Evolutionary conservation across 37 sponge, comb jelly and placozoan genomes (phyloP).

Genomic region (Aplysina aerophoba): DNA sequence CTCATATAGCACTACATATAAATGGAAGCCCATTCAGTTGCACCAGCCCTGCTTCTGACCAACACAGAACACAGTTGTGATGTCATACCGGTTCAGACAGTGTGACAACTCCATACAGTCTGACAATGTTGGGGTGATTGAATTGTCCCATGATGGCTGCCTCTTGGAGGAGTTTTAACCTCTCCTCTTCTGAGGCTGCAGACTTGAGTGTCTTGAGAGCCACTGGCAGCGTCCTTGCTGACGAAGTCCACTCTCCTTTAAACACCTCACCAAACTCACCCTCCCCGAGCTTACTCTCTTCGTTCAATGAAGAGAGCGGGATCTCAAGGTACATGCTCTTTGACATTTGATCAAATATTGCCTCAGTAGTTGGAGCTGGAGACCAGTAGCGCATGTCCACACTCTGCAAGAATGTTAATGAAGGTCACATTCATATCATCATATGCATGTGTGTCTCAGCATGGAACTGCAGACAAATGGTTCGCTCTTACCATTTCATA

Average conservation of each 20-base stretch:
- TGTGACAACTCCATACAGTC: slow-evolving; percentile 25
- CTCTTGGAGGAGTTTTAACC: slow-evolving; percentile 20
- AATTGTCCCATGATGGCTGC: slow-evolving; percentile 38
- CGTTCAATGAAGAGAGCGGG: neutral
- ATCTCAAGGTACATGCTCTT: neutral
- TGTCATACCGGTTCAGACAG: too few relatives aligned
- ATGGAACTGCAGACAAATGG: too few relatives aligned
- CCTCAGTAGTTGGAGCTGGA: neutral
- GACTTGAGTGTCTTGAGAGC: slow-evolving; percentile 26
- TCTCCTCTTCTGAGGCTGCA: slow-evolving; percentile 19
- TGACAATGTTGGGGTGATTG: slow-evolving; percentile 27
- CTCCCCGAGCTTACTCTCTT: neutral
- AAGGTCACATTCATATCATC: too few relatives aligned
- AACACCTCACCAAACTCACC: slow-evolving; percentile 24
- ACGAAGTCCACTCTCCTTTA: slow-evolving; percentile 13
- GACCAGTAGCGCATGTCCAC: neutral
- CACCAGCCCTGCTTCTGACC: too few relatives aligned
- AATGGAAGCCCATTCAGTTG: too few relatives aligned
- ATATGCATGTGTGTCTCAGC: too few relatives aligned
- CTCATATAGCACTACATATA: too few relatives aligned
- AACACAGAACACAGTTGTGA: too few relatives aligned
- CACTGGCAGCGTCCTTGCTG: neutral
- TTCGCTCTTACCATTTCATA: too few relatives aligned
- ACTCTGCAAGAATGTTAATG: too few relatives aligned
- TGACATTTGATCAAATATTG: slow-evolving; percentile 14